phyloP scores from a whole-genome alignment of 64 coral and sea anemone species.

The Stylophora pistillata region DNA sequence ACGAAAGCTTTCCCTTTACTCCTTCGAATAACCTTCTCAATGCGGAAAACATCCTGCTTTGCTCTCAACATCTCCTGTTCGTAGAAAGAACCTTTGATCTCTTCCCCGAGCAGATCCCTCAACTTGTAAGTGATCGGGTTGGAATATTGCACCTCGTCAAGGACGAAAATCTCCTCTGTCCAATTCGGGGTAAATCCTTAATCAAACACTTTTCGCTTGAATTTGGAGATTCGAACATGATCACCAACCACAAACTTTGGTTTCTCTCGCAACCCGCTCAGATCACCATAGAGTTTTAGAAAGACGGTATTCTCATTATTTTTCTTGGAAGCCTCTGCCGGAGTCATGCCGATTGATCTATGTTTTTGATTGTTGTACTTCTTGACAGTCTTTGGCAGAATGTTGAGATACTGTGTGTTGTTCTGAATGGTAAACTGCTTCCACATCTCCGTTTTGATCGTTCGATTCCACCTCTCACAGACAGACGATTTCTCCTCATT shows the following conservation, averaged over 20 bases:
- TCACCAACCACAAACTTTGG: constrained; percentile 17
- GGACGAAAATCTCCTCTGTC: too few species aligned
- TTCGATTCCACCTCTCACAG: constrained; percentile 49
- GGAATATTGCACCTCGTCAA: too few species aligned
- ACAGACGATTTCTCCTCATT: constrained; percentile 58
- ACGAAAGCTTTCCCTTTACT: too few species aligned
- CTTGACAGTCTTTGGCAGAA: background rate
- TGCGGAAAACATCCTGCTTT: background rate
- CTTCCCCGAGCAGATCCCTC: background rate
- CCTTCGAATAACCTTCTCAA: background rate
- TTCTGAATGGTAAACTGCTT: constrained; percentile 14
- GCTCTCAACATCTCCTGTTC: background rate
- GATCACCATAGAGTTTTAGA: constrained; percentile 14
- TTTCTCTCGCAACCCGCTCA: too few species aligned
- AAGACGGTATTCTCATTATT: constrained; percentile 2
- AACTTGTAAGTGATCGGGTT: background rate
- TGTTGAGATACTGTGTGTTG: constrained; percentile 46
- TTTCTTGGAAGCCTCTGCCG: constrained; percentile 26
- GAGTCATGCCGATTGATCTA: background rate
- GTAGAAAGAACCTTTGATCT: background rate
- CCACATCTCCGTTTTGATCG: constrained; percentile 51
- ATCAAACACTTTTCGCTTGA: background rate
- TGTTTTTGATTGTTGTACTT: constrained; percentile 39
- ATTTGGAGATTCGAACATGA: constrained; percentile 15
- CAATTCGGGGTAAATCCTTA: too few species aligned